Conservation (phyloP, 1,140 invertebrate genomes). For the Melipona quadrifasciata region DNA sequence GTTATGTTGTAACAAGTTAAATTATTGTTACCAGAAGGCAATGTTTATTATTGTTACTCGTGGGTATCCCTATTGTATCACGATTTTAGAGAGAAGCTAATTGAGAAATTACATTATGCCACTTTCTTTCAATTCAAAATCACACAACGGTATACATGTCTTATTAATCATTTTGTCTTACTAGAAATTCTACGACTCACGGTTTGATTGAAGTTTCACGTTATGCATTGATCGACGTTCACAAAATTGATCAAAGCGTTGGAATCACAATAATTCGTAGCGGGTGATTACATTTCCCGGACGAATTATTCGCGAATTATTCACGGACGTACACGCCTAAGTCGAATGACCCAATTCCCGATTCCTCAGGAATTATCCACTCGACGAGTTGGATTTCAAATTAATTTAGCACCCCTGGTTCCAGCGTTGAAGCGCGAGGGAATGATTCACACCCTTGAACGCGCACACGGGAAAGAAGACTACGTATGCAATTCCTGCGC, state of each 20-base stretch:
- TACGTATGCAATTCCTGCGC: background rate
- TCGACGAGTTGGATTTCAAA: conserved; percentile 14
- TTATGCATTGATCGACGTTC: background rate
- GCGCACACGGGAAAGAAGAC: conserved; percentile 26
- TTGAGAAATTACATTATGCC: too few species aligned
- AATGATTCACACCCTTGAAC: conserved; percentile 9
- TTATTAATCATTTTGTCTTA: background rate
- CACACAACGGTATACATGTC: too few species aligned
- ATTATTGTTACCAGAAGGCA: too few species aligned
- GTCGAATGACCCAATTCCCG: conserved; percentile 13
- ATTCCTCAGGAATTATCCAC: conserved; percentile 27
- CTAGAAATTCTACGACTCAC: background rate
- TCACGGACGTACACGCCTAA: background rate
- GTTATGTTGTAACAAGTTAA: too few species aligned
- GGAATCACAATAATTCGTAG: background rate
- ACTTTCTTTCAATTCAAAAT: too few species aligned
- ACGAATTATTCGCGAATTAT: conserved; percentile 8
- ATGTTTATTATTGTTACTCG: too few species aligned
- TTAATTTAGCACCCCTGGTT: conserved; percentile 22
- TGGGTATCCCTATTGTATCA: too few species aligned
- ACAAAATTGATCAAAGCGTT: background rate
- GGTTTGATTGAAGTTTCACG: background rate
- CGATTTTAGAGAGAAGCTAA: too few species aligned
- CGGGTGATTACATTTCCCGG: conserved; percentile 10
- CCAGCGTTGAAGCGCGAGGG: background rate